A percentile compares a stretch with the other conserved stretches of the same genome.
These are phyloP conservation scores for Drosophila sechellia DNA, from an alignment of 1,140 invertebrate species.

Conservation along the genomic window DNA sequence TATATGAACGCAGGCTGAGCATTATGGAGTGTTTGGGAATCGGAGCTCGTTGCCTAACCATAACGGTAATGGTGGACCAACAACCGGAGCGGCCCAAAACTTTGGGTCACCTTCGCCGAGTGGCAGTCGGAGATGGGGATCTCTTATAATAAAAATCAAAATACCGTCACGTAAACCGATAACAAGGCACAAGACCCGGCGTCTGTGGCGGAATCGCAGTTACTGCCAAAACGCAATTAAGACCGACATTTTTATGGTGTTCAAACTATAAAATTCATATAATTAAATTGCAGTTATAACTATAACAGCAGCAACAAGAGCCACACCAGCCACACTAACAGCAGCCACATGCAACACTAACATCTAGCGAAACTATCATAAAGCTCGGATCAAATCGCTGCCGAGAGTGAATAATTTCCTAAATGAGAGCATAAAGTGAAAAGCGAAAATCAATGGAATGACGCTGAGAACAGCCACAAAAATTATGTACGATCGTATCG, in stretches of 20 bases:
- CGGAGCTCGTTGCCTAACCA: conserved; percentile 69
- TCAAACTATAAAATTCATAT: conserved; percentile 83
- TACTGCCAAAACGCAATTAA: conserved; percentile 70
- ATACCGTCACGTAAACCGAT: conserved; percentile 76
- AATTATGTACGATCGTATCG: conserved; percentile 55
- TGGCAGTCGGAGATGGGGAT: conserved; percentile 32
- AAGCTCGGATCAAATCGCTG: conserved; percentile 20
- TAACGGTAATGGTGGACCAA: conserved; percentile 64
- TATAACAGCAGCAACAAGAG: conserved; percentile 35
- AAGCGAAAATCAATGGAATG: conserved; percentile 62
- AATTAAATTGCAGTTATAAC: conserved; percentile 80
- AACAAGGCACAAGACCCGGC: conserved; percentile 59
- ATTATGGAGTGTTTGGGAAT: conserved; percentile 74
- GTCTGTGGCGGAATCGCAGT: conserved; percentile 23
- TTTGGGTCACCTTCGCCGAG: conserved; percentile 55
- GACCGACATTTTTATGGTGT: conserved; percentile 78
- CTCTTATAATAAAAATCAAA: conserved; percentile 70
- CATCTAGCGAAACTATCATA: conserved; percentile 36
- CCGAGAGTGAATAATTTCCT: conserved; percentile 47
- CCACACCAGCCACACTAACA: conserved; percentile 14
- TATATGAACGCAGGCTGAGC: conserved; percentile 44
- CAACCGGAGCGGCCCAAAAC: conserved; percentile 33
- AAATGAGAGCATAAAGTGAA: conserved; percentile 63
- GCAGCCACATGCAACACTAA: conserved; percentile 13
- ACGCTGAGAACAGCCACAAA: conserved; percentile 12